Conservation (phyloP, 2,888 invertebrate species). For the Ophioninae sp. region DNA sequence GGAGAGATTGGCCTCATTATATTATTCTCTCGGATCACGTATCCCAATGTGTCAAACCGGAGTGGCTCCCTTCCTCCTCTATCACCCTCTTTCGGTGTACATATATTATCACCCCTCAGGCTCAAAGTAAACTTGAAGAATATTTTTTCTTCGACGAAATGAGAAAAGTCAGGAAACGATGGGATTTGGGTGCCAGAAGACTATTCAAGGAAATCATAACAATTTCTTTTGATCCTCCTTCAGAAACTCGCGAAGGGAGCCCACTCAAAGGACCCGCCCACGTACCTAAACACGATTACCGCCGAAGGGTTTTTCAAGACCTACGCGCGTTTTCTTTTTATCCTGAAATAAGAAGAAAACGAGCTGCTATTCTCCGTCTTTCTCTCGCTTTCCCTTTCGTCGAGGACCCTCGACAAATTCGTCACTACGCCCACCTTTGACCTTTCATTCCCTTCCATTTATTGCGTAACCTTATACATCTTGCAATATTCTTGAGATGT, state of each 20-base stretch:
- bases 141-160: conserved; percentile 29
- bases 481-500: conserved; percentile 17
- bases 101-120: conserved; percentile 26
- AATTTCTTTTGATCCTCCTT: conserved; percentile 10
- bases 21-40: conserved; percentile 54
- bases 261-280: conserved; percentile 18
- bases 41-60: conserved; percentile 40
- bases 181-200: conserved; percentile 26
- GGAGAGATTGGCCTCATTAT: conserved; percentile 19
- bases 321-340: conserved; percentile 11
- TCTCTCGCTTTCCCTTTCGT: conserved; percentile 2
- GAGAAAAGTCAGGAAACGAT: conserved; percentile 30
- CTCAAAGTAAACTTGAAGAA: conserved; percentile 5
- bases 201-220: conserved; percentile 29
- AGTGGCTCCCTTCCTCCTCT: conserved; percentile 26
- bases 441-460: conserved; percentile 47
- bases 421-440: conserved; percentile 53
- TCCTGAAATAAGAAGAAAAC: neutral
- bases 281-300: neutral
- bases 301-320: conserved; percentile 7
- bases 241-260: conserved; percentile 1
- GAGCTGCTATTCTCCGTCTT: neutral
- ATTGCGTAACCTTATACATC: conserved; percentile 21
- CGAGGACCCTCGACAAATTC: conserved; percentile 27
- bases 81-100: conserved; percentile 2